phyloP scores from a whole-genome alignment of 1,140 invertebrate genomes.

The Drosophila pseudoananassae region DNA sequence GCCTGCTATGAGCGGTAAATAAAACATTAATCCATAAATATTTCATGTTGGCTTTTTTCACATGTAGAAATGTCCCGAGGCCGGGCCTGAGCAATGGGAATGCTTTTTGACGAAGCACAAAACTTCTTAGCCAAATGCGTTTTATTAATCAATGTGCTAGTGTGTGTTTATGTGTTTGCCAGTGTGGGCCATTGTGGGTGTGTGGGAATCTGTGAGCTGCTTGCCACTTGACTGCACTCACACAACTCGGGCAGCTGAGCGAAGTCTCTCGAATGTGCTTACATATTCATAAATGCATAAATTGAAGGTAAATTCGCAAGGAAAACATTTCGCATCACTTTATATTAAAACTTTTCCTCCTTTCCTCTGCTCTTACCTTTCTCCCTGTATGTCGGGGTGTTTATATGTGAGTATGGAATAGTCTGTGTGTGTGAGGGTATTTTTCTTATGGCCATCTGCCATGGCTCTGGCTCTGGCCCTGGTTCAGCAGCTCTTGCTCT shows the following conservation, averaged over 20 bases:
- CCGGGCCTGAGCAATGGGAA: constrained; percentile 37
- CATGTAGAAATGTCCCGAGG: constrained; percentile 41
- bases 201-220: constrained; percentile 45
- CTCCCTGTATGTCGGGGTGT: background rate
- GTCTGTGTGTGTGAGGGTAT: constrained; percentile 19
- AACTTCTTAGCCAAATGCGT: constrained; percentile 78
- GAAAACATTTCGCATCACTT: constrained; percentile 81
- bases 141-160: constrained; percentile 75
- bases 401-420: constrained; percentile 4
- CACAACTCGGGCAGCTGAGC: constrained; percentile 35
- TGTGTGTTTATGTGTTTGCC: constrained; percentile 11
- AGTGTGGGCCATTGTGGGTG: constrained; percentile 10
- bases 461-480: constrained; percentile 10
- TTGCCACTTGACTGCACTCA: constrained; percentile 74
- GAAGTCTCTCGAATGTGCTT: constrained; percentile 62
- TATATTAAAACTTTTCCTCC: constrained; percentile 70
- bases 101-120: constrained; percentile 48
- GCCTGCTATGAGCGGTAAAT: constrained; percentile 16
- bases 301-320: constrained; percentile 81
- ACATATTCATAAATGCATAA: constrained; percentile 83
- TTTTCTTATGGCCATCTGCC: constrained; percentile 66
- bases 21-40: constrained; percentile 51
- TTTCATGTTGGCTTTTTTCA: constrained; percentile 35
- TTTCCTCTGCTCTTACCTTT: background rate
- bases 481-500: constrained; percentile 24